phyloP scores from a whole-genome alignment of 53 echinoderm and acorn worm genomes.

The Antedon mediterranea region DNA sequence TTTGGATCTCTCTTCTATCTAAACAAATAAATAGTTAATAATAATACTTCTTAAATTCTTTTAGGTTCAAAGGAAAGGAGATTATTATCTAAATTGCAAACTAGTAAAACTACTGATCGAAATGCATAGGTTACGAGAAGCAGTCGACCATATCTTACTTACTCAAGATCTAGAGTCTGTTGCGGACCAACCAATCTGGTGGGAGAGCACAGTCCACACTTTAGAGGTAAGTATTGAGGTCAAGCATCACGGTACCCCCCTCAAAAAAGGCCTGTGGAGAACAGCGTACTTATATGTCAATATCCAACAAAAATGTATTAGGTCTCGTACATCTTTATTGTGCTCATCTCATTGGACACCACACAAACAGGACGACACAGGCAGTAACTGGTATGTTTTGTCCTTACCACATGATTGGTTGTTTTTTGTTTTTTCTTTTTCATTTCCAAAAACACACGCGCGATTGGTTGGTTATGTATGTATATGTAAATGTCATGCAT shows the following conservation, averaged over 20 bases:
- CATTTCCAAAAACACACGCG: no score
- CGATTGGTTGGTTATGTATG: no score
- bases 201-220: constrained; percentile 41
- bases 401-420: no score
- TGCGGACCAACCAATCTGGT: constrained; percentile 37
- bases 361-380: no score
- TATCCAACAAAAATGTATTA: background rate
- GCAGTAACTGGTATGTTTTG: no score
- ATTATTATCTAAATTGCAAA: constrained; percentile 41
- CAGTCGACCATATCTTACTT: constrained; percentile 26
- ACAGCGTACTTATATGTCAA: background rate
- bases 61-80: background rate
- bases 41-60: background rate
- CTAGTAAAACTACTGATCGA: constrained; percentile 36
- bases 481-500: no score
- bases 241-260: background rate
- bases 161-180: constrained; percentile 37
- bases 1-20: no score
- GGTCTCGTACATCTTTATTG: no score
- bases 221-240: constrained; percentile 35
- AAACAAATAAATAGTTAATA: no score
- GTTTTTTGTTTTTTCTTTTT: no score
- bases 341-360: no score
- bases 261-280: background rate
- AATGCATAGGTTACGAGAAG: constrained; percentile 35